Evolutionary conservation across 2,113 vertebrate genomes (phyloP), one percentile per base, ranked within the genome.

Genomic region (Mesembrinibis cayennensis): DNA sequence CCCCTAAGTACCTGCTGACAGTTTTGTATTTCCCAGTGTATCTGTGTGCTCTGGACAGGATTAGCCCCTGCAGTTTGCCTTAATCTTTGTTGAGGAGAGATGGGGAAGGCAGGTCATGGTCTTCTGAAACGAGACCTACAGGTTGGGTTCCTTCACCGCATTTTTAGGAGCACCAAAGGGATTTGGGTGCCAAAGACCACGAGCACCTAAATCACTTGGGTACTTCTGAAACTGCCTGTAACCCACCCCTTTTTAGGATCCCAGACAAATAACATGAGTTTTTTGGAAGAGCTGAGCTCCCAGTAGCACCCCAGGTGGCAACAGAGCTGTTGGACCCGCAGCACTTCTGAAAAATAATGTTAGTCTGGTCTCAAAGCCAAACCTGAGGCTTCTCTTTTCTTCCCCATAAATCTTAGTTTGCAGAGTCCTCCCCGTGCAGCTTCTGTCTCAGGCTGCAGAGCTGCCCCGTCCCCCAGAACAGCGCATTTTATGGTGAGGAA

Each of bases 21-120:
- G n/a, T 40, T 66, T 55, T 71, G 81, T 59, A 7, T 49, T 71
- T 52, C 77, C 47, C 77, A 53, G 69, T 36, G 1, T 25, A 7
- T 30, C 71, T 19, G 5, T 44, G 82, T 91, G 87, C 91, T 81
- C 69, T 73, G 88, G 42, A 5, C 1, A 13, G 85, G 72, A 49
- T 69, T 56, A 82, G 42, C 61, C 85, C 90, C 79, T 76, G 90
- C 61, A 55, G 91, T 74, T 83, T 93, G 96, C 82, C 88, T 96
- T 92, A 86, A 70, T 78, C 50, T 71, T 50, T 84, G 66, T 49
- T 3, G 91, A 49, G 67, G 66, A 72, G 44, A 67, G 55, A 59
- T 7, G 3, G 53, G 49, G 36, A 91, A 91, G 73, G 45, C 61
- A 90, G 71, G 52, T 62, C 44, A 9, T 6, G 4, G 73, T 61